A percentile compares a stretch with the other conserved stretches of the same genome.
Evolutionary conservation across 2,113 vertebrate genomes (phyloP).

Genomic region (Callaeas wilsoni): DNA sequence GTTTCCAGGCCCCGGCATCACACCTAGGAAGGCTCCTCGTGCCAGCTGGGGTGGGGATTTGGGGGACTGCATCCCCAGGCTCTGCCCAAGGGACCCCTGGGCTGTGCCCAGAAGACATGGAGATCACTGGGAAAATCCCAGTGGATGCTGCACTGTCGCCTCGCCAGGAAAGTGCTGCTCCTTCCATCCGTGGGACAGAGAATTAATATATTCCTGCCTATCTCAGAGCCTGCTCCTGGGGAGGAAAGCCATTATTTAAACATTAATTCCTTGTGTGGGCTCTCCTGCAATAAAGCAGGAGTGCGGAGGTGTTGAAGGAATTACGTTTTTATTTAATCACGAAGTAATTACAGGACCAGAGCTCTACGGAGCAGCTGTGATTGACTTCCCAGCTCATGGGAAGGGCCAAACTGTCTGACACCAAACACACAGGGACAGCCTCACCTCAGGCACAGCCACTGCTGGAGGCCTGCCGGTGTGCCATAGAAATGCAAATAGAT

Average conservation of each 20-base stretch:
- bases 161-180: neutral
- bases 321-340: constrained; percentile 41
- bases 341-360: neutral
- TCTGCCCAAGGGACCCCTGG: neutral
- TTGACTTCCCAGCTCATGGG: neutral
- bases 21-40: accelerated
- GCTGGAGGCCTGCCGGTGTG: neutral
- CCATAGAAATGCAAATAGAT: neutral
- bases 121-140: neutral
- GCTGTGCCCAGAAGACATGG: accelerated
- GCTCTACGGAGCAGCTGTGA: neutral
- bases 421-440: neutral
- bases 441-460: accelerated
- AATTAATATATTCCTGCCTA: neutral
- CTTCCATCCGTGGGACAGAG: neutral
- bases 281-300: constrained; percentile 18
- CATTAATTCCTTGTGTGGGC: constrained; percentile 55
- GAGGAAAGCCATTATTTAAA: constrained; percentile 30
- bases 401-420: neutral
- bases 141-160: neutral
- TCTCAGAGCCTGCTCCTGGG: neutral
- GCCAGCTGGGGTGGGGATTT: neutral
- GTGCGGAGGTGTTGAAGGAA: constrained; percentile 29
- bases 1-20: accelerated
- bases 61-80: neutral